Percentiles rank a stretch among this genome's conserved stretches.
Evolutionary conservation across 1,140 invertebrate genomes (phyloP).

Genomic region (Ganaspis sp.): DNA sequence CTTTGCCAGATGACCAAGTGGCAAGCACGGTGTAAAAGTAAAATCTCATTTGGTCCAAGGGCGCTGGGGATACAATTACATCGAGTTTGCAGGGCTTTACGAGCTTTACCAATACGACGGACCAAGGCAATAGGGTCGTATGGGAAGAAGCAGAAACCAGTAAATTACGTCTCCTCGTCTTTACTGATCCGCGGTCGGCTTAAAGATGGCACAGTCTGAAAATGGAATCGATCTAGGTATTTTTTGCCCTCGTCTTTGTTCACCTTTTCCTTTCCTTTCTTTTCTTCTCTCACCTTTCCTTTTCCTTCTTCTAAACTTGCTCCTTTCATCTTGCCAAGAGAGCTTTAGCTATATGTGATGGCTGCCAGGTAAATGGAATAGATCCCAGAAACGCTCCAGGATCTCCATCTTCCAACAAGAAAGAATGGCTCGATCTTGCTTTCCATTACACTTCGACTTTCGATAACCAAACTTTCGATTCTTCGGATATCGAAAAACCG

Average conservation of each 20-base stretch:
- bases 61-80: slow-evolving; percentile 62
- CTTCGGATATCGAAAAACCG: slow-evolving; percentile 52
- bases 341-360: slow-evolving; percentile 1
- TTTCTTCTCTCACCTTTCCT: background rate
- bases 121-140: slow-evolving; percentile 43
- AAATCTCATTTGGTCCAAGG: slow-evolving; percentile 65
- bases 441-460: slow-evolving; percentile 39
- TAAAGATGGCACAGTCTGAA: slow-evolving; percentile 21
- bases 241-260: slow-evolving; percentile 21
- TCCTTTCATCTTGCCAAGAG: background rate
- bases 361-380: slow-evolving; percentile 11
- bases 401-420: slow-evolving; percentile 43
- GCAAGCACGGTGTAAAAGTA: slow-evolving; percentile 45
- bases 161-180: slow-evolving; percentile 60
- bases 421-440: slow-evolving; percentile 29
- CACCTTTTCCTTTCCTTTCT: slow-evolving; percentile 12
- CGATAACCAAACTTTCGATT: slow-evolving; percentile 37
- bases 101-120: slow-evolving; percentile 37
- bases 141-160: slow-evolving; percentile 37
- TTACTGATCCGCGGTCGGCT: slow-evolving; percentile 39
- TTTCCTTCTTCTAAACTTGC: background rate
- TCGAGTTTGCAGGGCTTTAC: slow-evolving; percentile 64
- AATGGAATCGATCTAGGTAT: slow-evolving; percentile 36
- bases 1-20: slow-evolving; percentile 24
- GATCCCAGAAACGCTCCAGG: background rate